Base-by-base conservation (phyloP, 2,888 invertebrate genomes). In the Cepaea hortensis region DNA sequence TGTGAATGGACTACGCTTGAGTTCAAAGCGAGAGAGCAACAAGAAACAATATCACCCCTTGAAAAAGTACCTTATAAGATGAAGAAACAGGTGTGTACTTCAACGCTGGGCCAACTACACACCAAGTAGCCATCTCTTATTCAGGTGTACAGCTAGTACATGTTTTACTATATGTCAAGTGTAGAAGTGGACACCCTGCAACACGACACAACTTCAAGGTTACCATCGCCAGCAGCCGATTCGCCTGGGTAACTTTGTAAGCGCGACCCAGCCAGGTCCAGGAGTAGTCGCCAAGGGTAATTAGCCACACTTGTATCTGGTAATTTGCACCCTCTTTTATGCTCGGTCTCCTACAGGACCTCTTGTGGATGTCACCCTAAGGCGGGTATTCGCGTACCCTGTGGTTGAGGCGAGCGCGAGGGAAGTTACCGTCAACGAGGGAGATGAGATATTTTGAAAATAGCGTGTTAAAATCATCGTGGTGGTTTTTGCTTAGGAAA, bases 271-370 rank as follows among this genome's bases (percentile, higher is more conserved):
- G 20, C 9, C 11, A n/a, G 72, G 48, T 0, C 55, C 3, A 9
- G 3, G 72, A 35, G 61, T 55, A 61, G 55, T 82, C 23, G 70
- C 73, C 70, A 70, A 18, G 55, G 20, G 50, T 82, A 73, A 83
- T 83, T 83, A 83, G 83, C 75, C 23, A 75, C 83, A 75, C 48
- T 83, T 83, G 83, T 83, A 35, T 23, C 46, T n/a, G 83, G 18
- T 62, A 75, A 83, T 75, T 83, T 75, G 83, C 61, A 48, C 75
- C 61, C 46, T 35, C 46, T 62, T 73, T 83, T 62, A 70, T 75
- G 73, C 50, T 18, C 23, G 46, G 18, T 3, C 46, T n/a, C 15
- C 20, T 46, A 20, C 20, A 50, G 55, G 23, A 35, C 72, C 35
- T 55, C 73, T 55, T 61, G 5, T 18, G 15, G 35, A 62, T 73